These are phyloP conservation scores for Matsumurasca onukii DNA, from an alignment of 1,140 invertebrate species.

Conservation along the genomic window DNA sequence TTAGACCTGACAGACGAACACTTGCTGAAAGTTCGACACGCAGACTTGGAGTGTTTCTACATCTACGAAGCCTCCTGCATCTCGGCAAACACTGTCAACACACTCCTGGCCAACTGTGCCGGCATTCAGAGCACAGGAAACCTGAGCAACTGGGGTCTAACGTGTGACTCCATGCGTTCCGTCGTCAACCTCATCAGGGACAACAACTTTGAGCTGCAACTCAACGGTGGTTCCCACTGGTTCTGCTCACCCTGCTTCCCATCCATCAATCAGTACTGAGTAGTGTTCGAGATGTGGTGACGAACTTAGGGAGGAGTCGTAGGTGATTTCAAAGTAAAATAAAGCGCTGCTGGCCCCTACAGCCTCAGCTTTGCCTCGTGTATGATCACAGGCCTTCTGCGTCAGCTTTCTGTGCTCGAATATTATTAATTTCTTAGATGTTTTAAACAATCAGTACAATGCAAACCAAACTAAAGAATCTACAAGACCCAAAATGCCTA, in stretches of 20 bases:
- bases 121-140: slow-evolving; percentile 51
- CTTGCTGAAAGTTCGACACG: slow-evolving; percentile 42
- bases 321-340: no score
- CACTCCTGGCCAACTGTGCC: slow-evolving; percentile 47
- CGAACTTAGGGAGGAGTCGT: no score
- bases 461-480: no score
- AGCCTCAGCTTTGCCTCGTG: no score
- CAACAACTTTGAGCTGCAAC: slow-evolving; percentile 50
- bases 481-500: no score
- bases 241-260: slow-evolving; percentile 51
- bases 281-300: no score
- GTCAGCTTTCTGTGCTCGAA: no score
- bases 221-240: slow-evolving; percentile 52
- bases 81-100: slow-evolving; percentile 46
- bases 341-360: no score
- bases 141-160: slow-evolving; percentile 51
- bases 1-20: slow-evolving; percentile 49
- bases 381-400: no score
- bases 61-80: slow-evolving; percentile 51
- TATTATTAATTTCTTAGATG: no score
- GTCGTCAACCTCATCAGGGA: slow-evolving; percentile 46
- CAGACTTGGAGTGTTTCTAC: slow-evolving; percentile 51
- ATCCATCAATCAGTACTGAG: not conserved
- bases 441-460: no score
- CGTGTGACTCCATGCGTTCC: slow-evolving; percentile 48